These are phyloP conservation scores for Netelia inedita DNA, from an alignment of 2,888 invertebrate genomes.

Conservation along the genomic window DNA sequence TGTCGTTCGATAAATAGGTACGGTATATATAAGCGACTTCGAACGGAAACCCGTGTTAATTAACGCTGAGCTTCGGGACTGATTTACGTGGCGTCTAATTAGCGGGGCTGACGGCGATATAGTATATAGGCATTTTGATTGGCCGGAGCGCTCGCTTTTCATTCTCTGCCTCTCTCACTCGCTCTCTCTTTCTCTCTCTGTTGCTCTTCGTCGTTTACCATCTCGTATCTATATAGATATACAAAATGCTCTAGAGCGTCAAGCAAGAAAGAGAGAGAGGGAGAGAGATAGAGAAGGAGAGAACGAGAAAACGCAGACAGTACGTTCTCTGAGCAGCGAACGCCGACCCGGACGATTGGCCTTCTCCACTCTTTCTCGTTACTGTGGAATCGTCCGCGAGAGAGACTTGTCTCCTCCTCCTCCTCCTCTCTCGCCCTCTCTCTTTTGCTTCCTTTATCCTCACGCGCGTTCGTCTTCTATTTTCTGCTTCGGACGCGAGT, in stretches of 20 bases:
- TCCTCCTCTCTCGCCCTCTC: conserved; percentile 10
- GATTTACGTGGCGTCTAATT: conserved; percentile 85
- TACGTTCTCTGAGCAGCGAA: conserved; percentile 61
- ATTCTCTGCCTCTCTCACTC: conserved; percentile 21
- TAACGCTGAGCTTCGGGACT: conserved; percentile 85
- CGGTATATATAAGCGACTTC: conserved; percentile 78
- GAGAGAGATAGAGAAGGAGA: conserved; percentile 33
- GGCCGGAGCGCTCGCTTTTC: conserved; percentile 76
- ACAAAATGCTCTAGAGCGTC: conserved; percentile 14
- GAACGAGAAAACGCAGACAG: conserved; percentile 59
- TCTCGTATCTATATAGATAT: conserved; percentile 5
- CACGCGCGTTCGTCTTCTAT: conserved; percentile 49
- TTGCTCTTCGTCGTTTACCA: conserved; percentile 13
- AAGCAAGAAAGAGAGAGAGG: not conserved
- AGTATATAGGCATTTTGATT: conserved; percentile 84
- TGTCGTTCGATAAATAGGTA: conserved; percentile 82
- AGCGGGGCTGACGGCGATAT: conserved; percentile 84
- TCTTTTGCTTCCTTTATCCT: conserved; percentile 12
- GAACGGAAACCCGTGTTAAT: conserved; percentile 84
- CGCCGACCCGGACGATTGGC: conserved; percentile 75
- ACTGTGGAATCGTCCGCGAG: conserved; percentile 78
- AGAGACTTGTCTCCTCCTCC: conserved; percentile 36
- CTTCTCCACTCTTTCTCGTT: conserved; percentile 78
- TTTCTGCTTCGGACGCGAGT: conserved; percentile 57
- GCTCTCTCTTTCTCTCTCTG: conserved; percentile 52